These are phyloP conservation scores for Sylvicola cinctus DNA, from an alignment of 2,888 invertebrate species.

Conservation along the genomic window DNA sequence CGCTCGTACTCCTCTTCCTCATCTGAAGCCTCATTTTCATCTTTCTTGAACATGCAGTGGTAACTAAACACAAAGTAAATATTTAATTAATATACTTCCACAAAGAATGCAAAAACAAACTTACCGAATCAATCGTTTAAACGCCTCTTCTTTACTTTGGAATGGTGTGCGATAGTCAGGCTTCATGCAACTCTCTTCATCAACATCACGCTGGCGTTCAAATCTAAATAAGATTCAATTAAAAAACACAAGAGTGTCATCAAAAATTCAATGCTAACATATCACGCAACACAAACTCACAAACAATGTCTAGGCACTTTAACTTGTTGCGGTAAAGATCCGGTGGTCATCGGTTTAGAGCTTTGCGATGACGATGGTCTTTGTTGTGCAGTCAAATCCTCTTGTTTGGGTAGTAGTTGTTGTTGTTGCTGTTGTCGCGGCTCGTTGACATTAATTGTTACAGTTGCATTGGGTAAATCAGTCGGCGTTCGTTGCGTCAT, in stretches of 20 bases:
- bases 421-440: constrained; percentile 9
- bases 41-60: constrained; percentile 44
- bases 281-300: constrained; percentile 26
- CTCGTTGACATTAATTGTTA: too few relatives aligned
- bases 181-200: constrained; percentile 50
- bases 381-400: constrained; percentile 8
- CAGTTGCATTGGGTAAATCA: too few relatives aligned
- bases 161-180: constrained; percentile 57
- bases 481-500: too few relatives aligned
- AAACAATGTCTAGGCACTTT: constrained; percentile 26
- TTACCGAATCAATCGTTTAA: constrained; percentile 43
- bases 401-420: constrained; percentile 9
- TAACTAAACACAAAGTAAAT: constrained; percentile 25
- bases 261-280: too few relatives aligned
- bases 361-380: constrained; percentile 9
- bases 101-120: constrained; percentile 4
- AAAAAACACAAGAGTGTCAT: too few relatives aligned
- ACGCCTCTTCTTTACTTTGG: constrained; percentile 47
- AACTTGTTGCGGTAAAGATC: constrained; percentile 16
- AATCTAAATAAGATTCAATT: constrained; percentile 29
- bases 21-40: constrained; percentile 38
- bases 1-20: constrained; percentile 49
- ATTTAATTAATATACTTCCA: constrained; percentile 1
- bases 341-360: constrained; percentile 9
- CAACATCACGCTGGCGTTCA: constrained; percentile 51